Base-by-base conservation (phyloP, 2,888 invertebrate species). In the Podabrus alpinus region DNA sequence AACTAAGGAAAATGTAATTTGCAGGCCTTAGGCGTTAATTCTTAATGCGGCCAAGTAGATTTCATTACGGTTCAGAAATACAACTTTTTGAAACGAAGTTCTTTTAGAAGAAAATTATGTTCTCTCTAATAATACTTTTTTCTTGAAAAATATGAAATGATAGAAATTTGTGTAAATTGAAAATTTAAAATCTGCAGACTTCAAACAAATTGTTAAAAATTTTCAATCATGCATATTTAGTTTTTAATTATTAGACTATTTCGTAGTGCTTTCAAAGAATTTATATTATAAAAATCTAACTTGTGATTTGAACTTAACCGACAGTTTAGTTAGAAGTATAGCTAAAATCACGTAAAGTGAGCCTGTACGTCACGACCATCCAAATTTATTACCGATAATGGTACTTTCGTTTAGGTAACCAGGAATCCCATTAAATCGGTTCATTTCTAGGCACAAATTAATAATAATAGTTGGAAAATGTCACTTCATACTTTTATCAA, bases 1-100 rank as follows among this genome's bases (percentile, higher is more conserved):
- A 68, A 66, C 72, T 66, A 68, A 75, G 69, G 75, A 75, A 75
- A 75, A 75, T 75, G 75, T 75, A 75, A 75, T 75, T 75, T 75
- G 62, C 75, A 72, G 69, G 69, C 75, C 72, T 72, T 69, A 72
- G 75, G 75, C 75, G 75, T 75, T 75, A 75, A 75, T 75, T 75
- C 75, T 75, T 75, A 75, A 75, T 72, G 75, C 75, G 72, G 66
- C 75, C 75, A 69, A 72, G 75, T 75, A 75, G 75, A 75, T 75
- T 72, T 75, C 75, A 75, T 75, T 72, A 75, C 75, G 71, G 75
- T 75, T 71, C 69, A 72, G 75, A 75, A 74, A 75, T 72, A 75
- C 71, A 74, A 74, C 71, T 72, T 75, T 75, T 75, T 75, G 29
- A 74, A 74, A 74, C 64, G 69, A 61, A 64, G 62, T 68, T 68